A percentile compares a stretch with the other conserved stretches of the same genome.
These are phyloP conservation scores for Drosophila nigromelanica DNA, from an alignment of 1,140 invertebrate species.

Conservation along the genomic window DNA sequence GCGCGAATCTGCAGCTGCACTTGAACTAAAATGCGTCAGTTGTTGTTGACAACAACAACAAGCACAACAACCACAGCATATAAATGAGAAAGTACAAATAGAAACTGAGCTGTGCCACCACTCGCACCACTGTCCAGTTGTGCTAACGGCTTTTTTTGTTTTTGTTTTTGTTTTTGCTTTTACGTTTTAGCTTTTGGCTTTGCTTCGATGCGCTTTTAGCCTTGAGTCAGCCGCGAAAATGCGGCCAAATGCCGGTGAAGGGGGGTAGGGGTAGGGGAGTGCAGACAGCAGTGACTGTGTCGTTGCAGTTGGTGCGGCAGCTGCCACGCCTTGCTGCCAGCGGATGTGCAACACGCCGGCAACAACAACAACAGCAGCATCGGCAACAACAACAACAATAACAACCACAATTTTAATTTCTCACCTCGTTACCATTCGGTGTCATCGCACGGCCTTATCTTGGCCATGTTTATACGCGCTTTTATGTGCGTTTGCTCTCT, in stretches of 20 bases:
- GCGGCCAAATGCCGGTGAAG: conserved; percentile 17
- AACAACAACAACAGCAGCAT: too few relatives aligned
- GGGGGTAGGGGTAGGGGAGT: background rate
- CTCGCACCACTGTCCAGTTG: conserved; percentile 4
- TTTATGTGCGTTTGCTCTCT: conserved; percentile 48
- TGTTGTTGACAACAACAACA: conserved; percentile 24
- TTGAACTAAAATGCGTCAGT: conserved; percentile 80
- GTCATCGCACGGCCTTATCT: conserved; percentile 27
- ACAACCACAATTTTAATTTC: conserved; percentile 33
- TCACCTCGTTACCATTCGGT: conserved; percentile 44
- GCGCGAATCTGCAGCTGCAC: conserved; percentile 63
- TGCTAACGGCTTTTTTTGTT: conserved; percentile 25
- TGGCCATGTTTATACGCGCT: conserved; percentile 44
- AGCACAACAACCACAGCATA: conserved; percentile 14
- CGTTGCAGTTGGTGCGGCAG: conserved; percentile 12
- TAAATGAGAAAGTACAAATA: conserved; percentile 81
- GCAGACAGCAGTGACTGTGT: conserved; percentile 3
- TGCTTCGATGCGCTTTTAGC: conserved; percentile 46
- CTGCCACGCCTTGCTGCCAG: conserved; percentile 17
- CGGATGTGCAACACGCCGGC: background rate
- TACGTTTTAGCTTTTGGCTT: conserved; percentile 11
- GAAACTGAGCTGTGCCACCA: conserved; percentile 55
- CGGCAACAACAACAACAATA: background rate
- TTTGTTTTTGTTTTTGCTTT: background rate
- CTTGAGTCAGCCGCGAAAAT: conserved; percentile 32